Conservation (phyloP, 2,797 vertebrate species). For the Phaenicophaeus curvirostris region DNA sequence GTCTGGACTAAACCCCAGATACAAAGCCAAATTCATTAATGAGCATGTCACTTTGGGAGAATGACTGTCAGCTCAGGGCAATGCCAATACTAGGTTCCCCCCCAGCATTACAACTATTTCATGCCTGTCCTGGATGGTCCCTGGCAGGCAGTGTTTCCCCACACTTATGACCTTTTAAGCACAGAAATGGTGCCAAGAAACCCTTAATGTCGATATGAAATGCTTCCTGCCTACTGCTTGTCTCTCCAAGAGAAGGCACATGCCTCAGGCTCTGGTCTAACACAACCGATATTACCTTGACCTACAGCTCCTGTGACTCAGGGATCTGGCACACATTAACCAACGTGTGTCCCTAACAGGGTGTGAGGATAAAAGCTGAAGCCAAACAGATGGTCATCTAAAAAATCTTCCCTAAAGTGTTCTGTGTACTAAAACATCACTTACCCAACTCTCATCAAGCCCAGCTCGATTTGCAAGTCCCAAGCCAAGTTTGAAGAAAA, state of each 20-base stretch:
- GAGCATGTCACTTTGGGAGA: background rate
- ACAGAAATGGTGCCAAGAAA: background rate
- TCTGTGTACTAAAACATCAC: conserved; percentile 39
- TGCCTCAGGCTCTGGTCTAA: background rate
- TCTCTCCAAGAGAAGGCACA: background rate
- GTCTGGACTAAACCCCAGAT: background rate
- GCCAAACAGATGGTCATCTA: conserved; percentile 58
- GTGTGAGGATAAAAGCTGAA: conserved; percentile 39
- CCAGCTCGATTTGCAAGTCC: conserved; percentile 23
- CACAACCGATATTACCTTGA: background rate
- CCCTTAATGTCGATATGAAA: background rate
- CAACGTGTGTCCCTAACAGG: conserved; percentile 20
- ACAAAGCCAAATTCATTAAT: background rate
- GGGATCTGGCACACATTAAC: conserved; percentile 36
- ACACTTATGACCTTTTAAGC: background rate
- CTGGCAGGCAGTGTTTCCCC: background rate
- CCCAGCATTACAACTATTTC: background rate
- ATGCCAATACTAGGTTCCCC: background rate
- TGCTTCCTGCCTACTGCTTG: background rate
- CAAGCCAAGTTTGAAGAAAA: conserved; percentile 27
- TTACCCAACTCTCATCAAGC: conserved; percentile 54
- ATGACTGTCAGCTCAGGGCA: rapidly evolving
- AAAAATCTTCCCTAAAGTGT: conserved; percentile 46
- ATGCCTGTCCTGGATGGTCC: background rate
- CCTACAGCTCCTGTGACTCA: background rate